Base-by-base conservation (phyloP, 2,888 invertebrate species). In the Copidosoma aretas region DNA sequence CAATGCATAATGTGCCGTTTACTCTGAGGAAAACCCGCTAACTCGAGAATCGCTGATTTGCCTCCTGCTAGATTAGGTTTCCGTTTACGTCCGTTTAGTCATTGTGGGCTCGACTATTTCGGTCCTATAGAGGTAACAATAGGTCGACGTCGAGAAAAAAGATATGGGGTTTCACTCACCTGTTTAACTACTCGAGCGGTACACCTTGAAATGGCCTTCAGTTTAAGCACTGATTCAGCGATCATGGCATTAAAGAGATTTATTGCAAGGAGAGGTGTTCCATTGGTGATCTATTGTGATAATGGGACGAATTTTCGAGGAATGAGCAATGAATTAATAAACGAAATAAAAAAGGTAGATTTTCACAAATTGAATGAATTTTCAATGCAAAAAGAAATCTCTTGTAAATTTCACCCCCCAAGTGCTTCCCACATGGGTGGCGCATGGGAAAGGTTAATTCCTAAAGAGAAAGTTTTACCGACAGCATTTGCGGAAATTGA, bases 51-150 rank as follows among this genome's bases (percentile, higher is more conserved):
- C 19, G 58, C 41, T 17, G 12, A 32, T 58, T 41, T 58, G 10
- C 58, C 41, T 21, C 8, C 8, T 10, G 19, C 58, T 10, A 15
- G 58, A 58, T 58, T 32, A 32, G 8, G 32, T 32, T 32, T 32
- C 8, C 21, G 41, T 3, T n/a, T 41, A 41, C 39, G 58, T 21
- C 58, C 58, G 1, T 58, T 58, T 14, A 19, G 39, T 21, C 19
- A 41, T 22, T 58, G 41, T 12, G 58, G 58, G 19, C 17, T 73
- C 5, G 66, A 68, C 14, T 58, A 39, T 41, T 58, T 58, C 41
- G 58, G 58, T n/a, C 58, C 39, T 10, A 19, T 58, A 4, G 17
- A 10, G 10, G 58, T 58, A 12, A 58, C 32, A 41, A 41, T 58
- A 58, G 58, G 41, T 41, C 3, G 58, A 5, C 10, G 58, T 10